A percentile compares a stretch with the other conserved stretches of the same genome.
phyloP scores from a whole-genome alignment of 1,140 invertebrate species.

The Papilio helenus region DNA sequence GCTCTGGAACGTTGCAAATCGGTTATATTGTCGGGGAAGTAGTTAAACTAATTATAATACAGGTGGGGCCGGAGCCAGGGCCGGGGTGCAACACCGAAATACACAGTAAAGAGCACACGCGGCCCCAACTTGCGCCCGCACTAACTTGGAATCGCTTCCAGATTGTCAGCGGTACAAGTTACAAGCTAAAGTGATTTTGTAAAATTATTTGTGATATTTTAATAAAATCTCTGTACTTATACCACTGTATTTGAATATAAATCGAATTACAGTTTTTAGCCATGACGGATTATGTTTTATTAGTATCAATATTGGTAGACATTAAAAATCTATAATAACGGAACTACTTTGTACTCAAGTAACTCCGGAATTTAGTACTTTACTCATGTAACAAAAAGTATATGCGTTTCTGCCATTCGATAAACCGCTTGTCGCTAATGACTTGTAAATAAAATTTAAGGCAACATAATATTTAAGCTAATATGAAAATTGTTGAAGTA shows the following conservation, averaged over 20 bases:
- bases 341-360: too few species aligned
- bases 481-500: slow-evolving; percentile 76
- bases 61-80: slow-evolving; percentile 44
- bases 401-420: neutral
- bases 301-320: too few species aligned
- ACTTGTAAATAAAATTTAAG: slow-evolving; percentile 40
- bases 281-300: too few species aligned
- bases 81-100: slow-evolving; percentile 47
- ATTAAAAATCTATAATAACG: too few species aligned
- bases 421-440: neutral
- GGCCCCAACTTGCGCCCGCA: slow-evolving; percentile 58
- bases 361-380: too few species aligned
- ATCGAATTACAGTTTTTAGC: too few species aligned
- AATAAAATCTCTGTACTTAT: too few species aligned
- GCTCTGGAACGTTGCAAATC: slow-evolving; percentile 38
- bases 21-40: slow-evolving; percentile 41
- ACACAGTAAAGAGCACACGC: slow-evolving; percentile 58
- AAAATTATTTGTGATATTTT: neutral
- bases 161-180: slow-evolving; percentile 39
- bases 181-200: slow-evolving; percentile 40
- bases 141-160: slow-evolving; percentile 61
- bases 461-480: slow-evolving; percentile 72
- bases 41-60: slow-evolving; percentile 73
- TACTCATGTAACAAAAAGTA: neutral
- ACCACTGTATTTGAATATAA: too few species aligned